Conservation (phyloP, 2,888 invertebrate species). For the Rhingia rostrata region DNA sequence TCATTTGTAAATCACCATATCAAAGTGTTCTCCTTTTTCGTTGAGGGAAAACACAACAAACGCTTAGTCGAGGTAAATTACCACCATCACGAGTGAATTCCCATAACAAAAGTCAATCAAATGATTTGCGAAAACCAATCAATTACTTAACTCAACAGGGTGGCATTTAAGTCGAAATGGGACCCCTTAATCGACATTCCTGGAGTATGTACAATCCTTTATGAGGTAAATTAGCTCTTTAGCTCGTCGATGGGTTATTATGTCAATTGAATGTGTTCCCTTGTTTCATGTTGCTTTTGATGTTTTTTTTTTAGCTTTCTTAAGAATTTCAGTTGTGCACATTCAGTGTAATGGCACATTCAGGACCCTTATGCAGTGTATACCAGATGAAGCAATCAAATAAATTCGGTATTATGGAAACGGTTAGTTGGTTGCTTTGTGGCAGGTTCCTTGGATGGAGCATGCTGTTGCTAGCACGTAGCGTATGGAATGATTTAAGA, state of each 20-base stretch:
- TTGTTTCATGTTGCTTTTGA: slow-evolving; percentile 7
- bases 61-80: background rate
- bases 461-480: slow-evolving; percentile 1
- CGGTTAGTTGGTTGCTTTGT: background rate
- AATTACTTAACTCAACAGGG: slow-evolving; percentile 18
- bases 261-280: slow-evolving; percentile 34
- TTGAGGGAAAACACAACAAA: background rate
- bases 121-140: slow-evolving; percentile 17
- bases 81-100: background rate
- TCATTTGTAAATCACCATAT: slow-evolving; percentile 4
- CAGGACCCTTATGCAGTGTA: background rate
- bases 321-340: slow-evolving; percentile 8
- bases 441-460: background rate
- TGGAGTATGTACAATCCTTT: background rate
- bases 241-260: slow-evolving; percentile 6
- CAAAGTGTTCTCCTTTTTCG: background rate
- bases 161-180: background rate
- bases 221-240: slow-evolving; percentile 10
- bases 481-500: slow-evolving; percentile 11
- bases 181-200: background rate
- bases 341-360: slow-evolving; percentile 27
- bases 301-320: background rate
- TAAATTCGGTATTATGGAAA: slow-evolving; percentile 15
- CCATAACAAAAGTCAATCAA: slow-evolving; percentile 12
- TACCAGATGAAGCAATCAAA: slow-evolving; percentile 4